Percentiles rank a stretch among this genome's conserved stretches.
Conservation (phyloP, 2,888 invertebrate genomes). For the Dyspetes luteomarginatus region DNA sequence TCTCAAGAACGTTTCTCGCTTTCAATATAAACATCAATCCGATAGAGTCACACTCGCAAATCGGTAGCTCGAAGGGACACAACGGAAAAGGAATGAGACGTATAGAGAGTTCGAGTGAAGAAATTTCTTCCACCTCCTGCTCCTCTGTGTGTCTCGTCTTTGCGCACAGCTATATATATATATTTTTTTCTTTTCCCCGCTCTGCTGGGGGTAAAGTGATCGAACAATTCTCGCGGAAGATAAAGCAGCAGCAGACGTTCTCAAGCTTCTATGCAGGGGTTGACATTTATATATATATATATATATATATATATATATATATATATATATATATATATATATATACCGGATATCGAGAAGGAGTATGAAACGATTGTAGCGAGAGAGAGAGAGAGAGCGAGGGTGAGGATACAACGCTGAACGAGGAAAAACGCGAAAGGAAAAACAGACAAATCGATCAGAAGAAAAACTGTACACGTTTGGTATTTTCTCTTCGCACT, state of each 20-base stretch:
- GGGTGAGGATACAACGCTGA: too few species aligned
- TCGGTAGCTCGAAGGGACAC: slow-evolving; percentile 40
- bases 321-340: not conserved
- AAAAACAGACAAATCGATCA: slow-evolving; percentile 36
- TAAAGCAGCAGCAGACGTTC: slow-evolving; percentile 63
- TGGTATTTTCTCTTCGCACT: slow-evolving; percentile 24
- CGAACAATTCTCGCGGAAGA: slow-evolving; percentile 66
- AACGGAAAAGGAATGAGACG: slow-evolving; percentile 9
- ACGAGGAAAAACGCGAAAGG: not conserved
- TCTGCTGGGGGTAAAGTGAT: slow-evolving; percentile 59
- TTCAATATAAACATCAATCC: slow-evolving; percentile 54
- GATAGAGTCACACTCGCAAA: slow-evolving; percentile 40
- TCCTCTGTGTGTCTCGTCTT: slow-evolving; percentile 1
- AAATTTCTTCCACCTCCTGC: not conserved
- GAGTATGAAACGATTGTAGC: slow-evolving; percentile 56
- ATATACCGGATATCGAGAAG: slow-evolving; percentile 58
- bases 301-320: not conserved
- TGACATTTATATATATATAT: not conserved
- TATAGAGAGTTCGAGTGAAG: slow-evolving; percentile 12
- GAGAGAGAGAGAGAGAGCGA: slow-evolving; percentile 21
- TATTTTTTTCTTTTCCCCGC: not conserved
- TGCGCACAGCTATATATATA: not conserved
- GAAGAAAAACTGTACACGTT: slow-evolving; percentile 28
- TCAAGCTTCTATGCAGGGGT: slow-evolving; percentile 14
- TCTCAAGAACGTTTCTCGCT: slow-evolving; percentile 57